phyloP scores from a whole-genome alignment of 2,797 vertebrate genomes.

The Semaprochilodus insignis region DNA sequence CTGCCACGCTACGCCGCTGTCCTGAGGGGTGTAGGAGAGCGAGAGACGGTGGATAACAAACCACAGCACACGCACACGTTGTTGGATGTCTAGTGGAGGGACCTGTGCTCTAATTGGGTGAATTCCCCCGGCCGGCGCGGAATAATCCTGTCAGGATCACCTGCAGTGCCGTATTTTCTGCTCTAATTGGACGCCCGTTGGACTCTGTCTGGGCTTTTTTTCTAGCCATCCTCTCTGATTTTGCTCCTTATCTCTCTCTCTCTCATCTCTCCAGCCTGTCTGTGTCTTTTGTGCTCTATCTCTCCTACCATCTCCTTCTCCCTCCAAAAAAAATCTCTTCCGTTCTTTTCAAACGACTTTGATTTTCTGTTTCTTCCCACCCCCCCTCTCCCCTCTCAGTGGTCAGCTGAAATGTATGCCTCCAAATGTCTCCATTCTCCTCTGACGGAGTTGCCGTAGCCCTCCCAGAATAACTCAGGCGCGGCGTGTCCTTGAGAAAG shows the following conservation, averaged over 20 bases:
- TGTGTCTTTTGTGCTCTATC: conserved; percentile 3
- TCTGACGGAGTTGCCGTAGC: conserved; percentile 29
- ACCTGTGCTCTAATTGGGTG: conserved; percentile 45
- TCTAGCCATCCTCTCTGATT: conserved; percentile 36
- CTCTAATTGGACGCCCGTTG: conserved; percentile 53
- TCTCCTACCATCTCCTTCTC: background rate
- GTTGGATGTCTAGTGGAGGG: conserved; percentile 25
- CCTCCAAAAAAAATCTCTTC: background rate
- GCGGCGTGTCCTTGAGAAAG: conserved; percentile 32
- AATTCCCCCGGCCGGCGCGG: conserved; percentile 34
- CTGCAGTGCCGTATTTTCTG: conserved; percentile 36
- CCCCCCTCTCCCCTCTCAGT: background rate
- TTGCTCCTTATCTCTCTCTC: background rate
- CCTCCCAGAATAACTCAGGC: conserved; percentile 33
- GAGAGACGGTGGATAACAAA: conserved; percentile 13
- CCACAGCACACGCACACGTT: conserved; percentile 21
- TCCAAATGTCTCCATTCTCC: conserved; percentile 35
- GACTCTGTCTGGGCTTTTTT: conserved; percentile 46
- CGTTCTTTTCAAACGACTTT: conserved; percentile 15
- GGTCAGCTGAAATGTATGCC: conserved; percentile 32
- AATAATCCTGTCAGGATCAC: conserved; percentile 53
- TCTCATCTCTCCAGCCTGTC: background rate
- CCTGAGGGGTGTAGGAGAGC: conserved; percentile 7
- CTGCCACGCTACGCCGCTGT: conserved; percentile 23
- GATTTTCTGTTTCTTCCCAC: conserved; percentile 4